Conservation (phyloP, 2,888 invertebrate genomes). For the Lycocerus yunnanus region DNA sequence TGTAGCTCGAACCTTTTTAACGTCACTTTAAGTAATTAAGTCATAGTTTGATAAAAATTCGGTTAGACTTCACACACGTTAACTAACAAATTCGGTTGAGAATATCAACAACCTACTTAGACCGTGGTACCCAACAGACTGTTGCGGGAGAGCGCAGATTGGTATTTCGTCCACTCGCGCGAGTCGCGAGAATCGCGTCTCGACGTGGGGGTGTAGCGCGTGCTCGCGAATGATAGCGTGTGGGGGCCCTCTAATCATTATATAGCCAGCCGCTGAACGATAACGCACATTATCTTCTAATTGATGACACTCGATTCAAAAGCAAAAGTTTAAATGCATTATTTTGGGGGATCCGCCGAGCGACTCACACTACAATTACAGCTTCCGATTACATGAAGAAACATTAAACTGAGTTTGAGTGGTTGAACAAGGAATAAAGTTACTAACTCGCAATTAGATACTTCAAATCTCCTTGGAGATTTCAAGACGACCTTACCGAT, state of each 20-base stretch:
- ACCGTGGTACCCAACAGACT: conserved; percentile 23
- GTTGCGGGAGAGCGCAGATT: conserved; percentile 29
- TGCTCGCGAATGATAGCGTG: conserved; percentile 35
- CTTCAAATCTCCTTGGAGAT: conserved; percentile 10
- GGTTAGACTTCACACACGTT: conserved; percentile 16
- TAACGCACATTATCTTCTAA: conserved; percentile 47
- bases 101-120: not conserved
- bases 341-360: not conserved
- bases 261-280: conserved; percentile 40
- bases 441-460: conserved; percentile 19
- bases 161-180: conserved; percentile 27
- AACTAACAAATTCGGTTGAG: conserved; percentile 4
- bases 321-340: conserved; percentile 11
- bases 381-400: not conserved
- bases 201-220: conserved; percentile 36
- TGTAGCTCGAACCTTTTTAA: not conserved
- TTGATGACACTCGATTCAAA: conserved; percentile 44
- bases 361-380: not conserved
- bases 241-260: conserved; percentile 32
- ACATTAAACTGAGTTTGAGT: not conserved
- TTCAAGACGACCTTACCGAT: not conserved
- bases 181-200: conserved; percentile 18
- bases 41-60: not conserved
- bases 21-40: not conserved
- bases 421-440: conserved; percentile 3